Conservation (phyloP, 2,888 invertebrate genomes). For the Tortricodes alternella region DNA sequence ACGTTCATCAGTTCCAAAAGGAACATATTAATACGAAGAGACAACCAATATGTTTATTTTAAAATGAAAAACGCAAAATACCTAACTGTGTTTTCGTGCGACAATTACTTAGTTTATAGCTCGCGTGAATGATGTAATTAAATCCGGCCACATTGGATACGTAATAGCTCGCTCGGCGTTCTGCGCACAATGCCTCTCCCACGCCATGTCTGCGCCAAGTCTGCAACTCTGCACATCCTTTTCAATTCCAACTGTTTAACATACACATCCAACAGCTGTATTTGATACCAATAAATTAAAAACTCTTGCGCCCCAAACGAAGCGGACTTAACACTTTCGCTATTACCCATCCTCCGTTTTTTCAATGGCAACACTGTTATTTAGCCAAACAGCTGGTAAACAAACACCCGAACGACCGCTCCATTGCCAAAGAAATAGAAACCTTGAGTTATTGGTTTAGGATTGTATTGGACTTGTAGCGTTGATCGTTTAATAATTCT, state of each 20-base stretch:
- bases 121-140: constrained; percentile 31
- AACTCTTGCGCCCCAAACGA: constrained; percentile 59
- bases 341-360: constrained; percentile 61
- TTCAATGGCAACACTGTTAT: constrained; percentile 66
- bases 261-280: constrained; percentile 50
- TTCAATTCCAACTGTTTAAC: constrained; percentile 71
- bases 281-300: constrained; percentile 46
- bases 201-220: constrained; percentile 72
- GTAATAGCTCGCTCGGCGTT: constrained; percentile 63
- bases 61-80: constrained; percentile 15
- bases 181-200: constrained; percentile 74
- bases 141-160: constrained; percentile 50
- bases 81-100: neutral
- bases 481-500: constrained; percentile 38
- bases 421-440: constrained; percentile 34
- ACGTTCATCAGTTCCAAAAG: no score
- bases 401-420: constrained; percentile 34
- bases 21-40: no score
- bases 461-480: constrained; percentile 43
- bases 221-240: constrained; percentile 64
- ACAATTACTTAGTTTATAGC: constrained; percentile 13
- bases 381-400: constrained; percentile 52
- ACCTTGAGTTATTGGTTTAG: constrained; percentile 40
- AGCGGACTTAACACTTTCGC: constrained; percentile 74
- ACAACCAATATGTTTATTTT: neutral